Percentiles rank a stretch among this genome's conserved stretches.
These are phyloP conservation scores for Brachionus manjavacas DNA, from an alignment of 1,140 invertebrate genomes.

Conservation along the genomic window DNA sequence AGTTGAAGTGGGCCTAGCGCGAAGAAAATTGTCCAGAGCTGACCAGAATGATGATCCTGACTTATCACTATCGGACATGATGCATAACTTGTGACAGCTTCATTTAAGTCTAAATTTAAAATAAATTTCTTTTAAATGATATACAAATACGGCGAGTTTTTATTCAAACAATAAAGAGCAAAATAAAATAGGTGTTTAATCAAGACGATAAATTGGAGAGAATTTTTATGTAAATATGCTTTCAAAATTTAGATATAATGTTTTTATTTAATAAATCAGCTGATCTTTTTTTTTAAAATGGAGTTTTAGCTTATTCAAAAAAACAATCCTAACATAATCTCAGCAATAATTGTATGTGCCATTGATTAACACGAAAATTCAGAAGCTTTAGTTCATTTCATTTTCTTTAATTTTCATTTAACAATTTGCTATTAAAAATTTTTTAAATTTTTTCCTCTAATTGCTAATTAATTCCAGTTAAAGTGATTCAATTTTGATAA, in stretches of 20 bases:
- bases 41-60: constrained; percentile 16
- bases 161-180: neutral
- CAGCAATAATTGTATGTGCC: neutral
- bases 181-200: neutral
- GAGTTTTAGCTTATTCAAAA: neutral
- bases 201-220: neutral
- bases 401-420: too few species aligned
- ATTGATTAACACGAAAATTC: too few species aligned
- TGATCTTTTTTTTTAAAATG: neutral
- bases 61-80: constrained; percentile 7
- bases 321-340: neutral
- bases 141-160: neutral
- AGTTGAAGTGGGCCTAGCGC: neutral
- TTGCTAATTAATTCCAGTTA: too few species aligned
- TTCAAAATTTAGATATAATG: constrained; percentile 2
- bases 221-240: neutral
- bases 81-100: neutral
- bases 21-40: neutral
- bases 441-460: too few species aligned
- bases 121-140: neutral
- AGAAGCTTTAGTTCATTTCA: too few species aligned
- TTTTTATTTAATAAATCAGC: constrained; percentile 3
- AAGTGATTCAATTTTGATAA: too few species aligned
- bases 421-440: too few species aligned
- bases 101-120: neutral